Evolutionary conservation across 2,797 vertebrate species (phyloP).

Genomic region (Periparus ater): DNA sequence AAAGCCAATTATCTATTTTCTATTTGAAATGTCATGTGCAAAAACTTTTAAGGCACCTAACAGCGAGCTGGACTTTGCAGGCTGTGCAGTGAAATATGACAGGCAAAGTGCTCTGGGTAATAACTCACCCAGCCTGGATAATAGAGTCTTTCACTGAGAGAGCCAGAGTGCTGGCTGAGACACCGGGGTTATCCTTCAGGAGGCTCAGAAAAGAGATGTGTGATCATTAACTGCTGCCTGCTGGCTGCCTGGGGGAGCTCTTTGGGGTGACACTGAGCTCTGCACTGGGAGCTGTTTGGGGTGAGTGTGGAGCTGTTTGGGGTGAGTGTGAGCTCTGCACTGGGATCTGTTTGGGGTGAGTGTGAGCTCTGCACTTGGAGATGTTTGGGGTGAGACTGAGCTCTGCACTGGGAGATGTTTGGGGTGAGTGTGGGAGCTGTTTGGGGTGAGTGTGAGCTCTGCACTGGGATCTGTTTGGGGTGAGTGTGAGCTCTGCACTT

Average conservation of each 20-base stretch:
- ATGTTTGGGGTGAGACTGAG: neutral
- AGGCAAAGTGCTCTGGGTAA: neutral
- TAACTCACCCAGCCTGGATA: neutral
- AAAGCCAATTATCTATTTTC: neutral
- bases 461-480: neutral
- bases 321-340: neutral
- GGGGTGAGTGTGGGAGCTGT: neutral
- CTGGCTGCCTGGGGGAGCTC: neutral
- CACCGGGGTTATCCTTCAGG: neutral
- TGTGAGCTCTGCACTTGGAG: neutral
- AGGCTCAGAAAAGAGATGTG: neutral
- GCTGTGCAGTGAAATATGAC: neutral
- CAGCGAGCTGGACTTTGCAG: neutral
- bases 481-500: neutral
- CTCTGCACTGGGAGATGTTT: neutral
- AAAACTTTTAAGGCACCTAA: neutral
- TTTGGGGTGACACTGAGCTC: neutral
- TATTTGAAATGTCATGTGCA: neutral
- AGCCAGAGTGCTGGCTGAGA: neutral
- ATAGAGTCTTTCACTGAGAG: neutral
- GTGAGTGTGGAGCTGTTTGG: too few relatives aligned
- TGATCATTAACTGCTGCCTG: neutral
- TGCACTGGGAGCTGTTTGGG: neutral
- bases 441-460: neutral
- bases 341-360: neutral